Evolutionary conservation across 2,888 invertebrate species (phyloP), one percentile per base, ranked within the genome.

Genomic region (Aquatica leii): DNA sequence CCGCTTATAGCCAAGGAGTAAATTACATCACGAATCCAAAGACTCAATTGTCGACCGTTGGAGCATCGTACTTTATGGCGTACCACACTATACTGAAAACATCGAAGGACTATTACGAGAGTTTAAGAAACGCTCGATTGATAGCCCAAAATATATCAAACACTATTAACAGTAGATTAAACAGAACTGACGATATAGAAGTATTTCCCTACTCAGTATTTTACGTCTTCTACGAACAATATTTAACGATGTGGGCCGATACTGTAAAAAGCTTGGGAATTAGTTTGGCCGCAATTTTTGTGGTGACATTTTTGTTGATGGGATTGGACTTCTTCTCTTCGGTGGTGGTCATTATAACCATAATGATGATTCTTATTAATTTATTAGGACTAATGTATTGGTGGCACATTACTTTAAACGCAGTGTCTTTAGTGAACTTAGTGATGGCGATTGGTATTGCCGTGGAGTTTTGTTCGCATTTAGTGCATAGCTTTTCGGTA

Each of bases 211-310:
- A 98, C 84, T 97, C 93, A 0, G 89, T 98, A 53, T 97, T 97
- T 84, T 99, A 99, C 80, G 98, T 99, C 20, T 99, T 96, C 84
- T 99, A 99, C 80, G 99, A 99, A 80, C 98, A 99, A 83, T 99
- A 99, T 82, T 84, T 98, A 69, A 95, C 95, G 6, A 96, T 98
- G 88, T 95, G 97, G 91, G 86, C 90, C 0, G 96, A 98, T 76
- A 94, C 97, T 0, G 79, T 95, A 31, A 87, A 90, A 77, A 95
- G 95, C 74, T 86, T 99, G 82, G 90, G 91, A 14, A 90, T 97
- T 59, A 97, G 97, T 12, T 84, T 97, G 62, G 82, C 89, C 1
- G 95, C 97, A n/a, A 97, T 99, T 67, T 97, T 98, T 81, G 85
- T 95, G 21, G 97, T 97, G 5, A 95, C 97, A 0, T 95, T 96